A percentile compares a stretch with the other conserved stretches of the same genome.
Conservation (phyloP, 2,113 vertebrate species). For the Plecotus auritus region DNA sequence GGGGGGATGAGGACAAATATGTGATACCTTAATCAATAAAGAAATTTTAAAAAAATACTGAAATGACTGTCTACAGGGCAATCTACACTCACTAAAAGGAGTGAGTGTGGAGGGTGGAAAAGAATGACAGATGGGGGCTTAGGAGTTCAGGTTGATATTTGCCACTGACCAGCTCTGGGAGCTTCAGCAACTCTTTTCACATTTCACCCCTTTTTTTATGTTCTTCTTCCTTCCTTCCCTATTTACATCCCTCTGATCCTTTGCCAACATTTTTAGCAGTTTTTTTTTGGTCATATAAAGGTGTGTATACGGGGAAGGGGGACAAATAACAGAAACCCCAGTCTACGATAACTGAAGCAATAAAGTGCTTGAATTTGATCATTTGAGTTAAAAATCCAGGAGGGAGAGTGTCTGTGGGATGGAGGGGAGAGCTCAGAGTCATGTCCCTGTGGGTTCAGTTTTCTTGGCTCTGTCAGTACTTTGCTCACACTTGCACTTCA, state of each 20-base stretch:
- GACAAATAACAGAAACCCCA: not conserved
- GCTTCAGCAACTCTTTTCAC: not conserved
- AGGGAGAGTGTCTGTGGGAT: fast-evolving
- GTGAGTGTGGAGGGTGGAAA: too few species aligned
- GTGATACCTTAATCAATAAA: too few species aligned
- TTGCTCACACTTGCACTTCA: not conserved
- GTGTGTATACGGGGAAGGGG: not conserved
- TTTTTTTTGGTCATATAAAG: not conserved
- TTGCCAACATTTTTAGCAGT: not conserved
- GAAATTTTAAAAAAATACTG: not conserved
- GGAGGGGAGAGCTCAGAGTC: fast-evolving
- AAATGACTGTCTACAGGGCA: not conserved
- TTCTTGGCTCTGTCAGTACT: not conserved
- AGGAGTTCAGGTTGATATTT: not conserved
- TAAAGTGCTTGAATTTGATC: not conserved
- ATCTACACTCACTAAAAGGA: not conserved
- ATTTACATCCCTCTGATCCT: not conserved
- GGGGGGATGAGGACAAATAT: too few species aligned
- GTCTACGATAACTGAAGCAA: not conserved
- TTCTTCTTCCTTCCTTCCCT: not conserved
- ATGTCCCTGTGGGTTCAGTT: fast-evolving
- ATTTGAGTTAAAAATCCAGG: not conserved
- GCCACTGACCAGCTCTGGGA: not conserved
- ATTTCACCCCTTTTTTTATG: not conserved
- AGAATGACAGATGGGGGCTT: too few species aligned